Base-by-base conservation (phyloP, 2,113 vertebrate species). In the Suncus etruscus region DNA sequence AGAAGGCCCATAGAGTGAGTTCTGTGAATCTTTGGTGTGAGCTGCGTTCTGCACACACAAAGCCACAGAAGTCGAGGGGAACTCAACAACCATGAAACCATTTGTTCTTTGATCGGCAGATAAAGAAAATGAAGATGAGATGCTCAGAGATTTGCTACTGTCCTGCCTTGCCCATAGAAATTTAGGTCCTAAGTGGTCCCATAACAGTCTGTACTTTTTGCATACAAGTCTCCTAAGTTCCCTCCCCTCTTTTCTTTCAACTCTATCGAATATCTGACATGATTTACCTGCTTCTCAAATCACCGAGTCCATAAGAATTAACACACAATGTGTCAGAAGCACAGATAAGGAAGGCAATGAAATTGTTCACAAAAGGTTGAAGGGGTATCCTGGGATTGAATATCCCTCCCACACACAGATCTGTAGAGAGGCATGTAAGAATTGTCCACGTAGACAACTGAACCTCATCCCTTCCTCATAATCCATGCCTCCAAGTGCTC, bases 181-280 rank as follows among this genome's bases (percentile, higher is more conserved):
- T 73, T 8, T n/a, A 68, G 16, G 10, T 16, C 32, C n/a, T 66
- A 16, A 7, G 25, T 12, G 65, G 54, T 78, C 61, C 66, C 3
- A 4, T 31, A 73, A 72, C 3, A 51, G 22, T 63, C 32, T 18
- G 9, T 11, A 69, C 16, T 39, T 81, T 89, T 68, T n/a, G 63
- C 18, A 47, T 27, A 15, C 27, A 47, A 9, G 25, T 83, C 63
- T 54, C 54, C 54, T 54, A 16, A 54, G 54, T 54, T 54, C 54
- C 58, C 65, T 88, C 50, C 45, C 80, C 18, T 87, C n/a, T 47
- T 91, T 70, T 65, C 65, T 83, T 39, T 39, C 39, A 39, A 18
- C 31, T 92, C 54, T 22, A 2, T 9, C 69, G 47, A 11, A 81
- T n/a, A 63, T 92, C 50, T 39, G 2, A 39, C 45, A 3, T 22